Evolutionary conservation across 2,113 vertebrate genomes (phyloP).

Genomic region (Pterocles gutturalis): DNA sequence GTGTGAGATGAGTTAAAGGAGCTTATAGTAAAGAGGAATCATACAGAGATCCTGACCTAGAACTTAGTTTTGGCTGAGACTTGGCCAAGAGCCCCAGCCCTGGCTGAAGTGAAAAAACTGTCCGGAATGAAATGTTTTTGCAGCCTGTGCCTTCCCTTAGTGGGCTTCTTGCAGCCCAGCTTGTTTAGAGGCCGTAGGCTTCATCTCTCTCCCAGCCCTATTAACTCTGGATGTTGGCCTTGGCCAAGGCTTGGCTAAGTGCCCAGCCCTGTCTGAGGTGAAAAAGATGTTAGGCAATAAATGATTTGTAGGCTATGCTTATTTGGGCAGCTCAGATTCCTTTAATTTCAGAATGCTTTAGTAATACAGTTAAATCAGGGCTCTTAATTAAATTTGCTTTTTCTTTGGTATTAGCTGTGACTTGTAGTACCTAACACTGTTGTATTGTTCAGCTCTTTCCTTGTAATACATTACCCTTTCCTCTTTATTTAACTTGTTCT

Average conservation of each 20-base stretch:
- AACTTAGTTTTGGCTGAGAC: background rate
- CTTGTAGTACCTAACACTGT: background rate
- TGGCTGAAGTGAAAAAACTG: background rate
- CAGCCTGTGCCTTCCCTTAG: background rate
- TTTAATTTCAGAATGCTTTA: background rate
- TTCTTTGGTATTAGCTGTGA: background rate
- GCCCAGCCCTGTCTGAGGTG: background rate
- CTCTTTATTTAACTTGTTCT: background rate
- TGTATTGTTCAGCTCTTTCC: background rate
- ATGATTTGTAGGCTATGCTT: background rate
- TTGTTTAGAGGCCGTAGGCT: background rate
- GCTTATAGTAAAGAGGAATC: background rate
- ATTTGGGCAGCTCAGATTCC: background rate
- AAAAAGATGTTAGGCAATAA: background rate
- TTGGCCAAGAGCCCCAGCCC: background rate
- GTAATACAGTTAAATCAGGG: background rate
- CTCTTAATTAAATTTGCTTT: background rate
- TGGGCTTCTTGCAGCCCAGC: background rate
- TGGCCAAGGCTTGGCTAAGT: background rate
- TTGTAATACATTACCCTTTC: background rate
- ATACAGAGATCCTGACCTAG: background rate
- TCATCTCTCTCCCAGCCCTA: background rate
- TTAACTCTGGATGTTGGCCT: background rate
- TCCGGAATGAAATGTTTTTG: background rate
- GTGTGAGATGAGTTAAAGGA: background rate